Base-by-base conservation (phyloP, 2,797 vertebrate species). In the Phoebastria nigripes region DNA sequence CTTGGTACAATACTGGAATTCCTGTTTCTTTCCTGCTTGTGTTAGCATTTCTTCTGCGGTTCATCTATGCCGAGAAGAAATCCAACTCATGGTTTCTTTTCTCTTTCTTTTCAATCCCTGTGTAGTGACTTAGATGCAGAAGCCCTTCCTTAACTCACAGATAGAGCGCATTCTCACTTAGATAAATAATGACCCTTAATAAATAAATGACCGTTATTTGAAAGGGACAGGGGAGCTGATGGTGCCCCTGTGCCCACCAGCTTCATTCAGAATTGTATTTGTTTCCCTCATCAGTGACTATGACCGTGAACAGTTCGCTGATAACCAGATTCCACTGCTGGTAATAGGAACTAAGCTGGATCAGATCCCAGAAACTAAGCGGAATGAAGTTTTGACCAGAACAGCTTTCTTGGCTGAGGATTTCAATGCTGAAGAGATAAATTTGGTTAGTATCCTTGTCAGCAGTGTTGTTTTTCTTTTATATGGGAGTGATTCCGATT, bases 391-490 rank as follows among this genome's bases (percentile, higher is more conserved):
- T 86, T 98, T 99, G 96, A 99, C 97, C 42, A 98, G 99, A 90
- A 99, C 99, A 2, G 98, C 98, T 72, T 99, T 99, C 97, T 96
- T 99, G 82, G 99, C 99, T 73, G 99, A 99, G 96, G 99, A 99
- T 98, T 99, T 99, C 97, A 99, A 99, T 47, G 99, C 99, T 47
- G 99, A 99, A 97, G 99, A 99, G 97, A 99, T 99, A 88, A 99
- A 99, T 97, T 98, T 99, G 90, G 99, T 99, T 83, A 73, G 98
- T 98, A 83, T 73, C 59, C 70, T 78, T 92, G 63, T 73, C 82
- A 56, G 22, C 33, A 12, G 6, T 46, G 65, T 62, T 80, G 15
- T 28, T 89, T 91, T 67, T 72, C 69, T 91, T 82, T 65, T 25
- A 19, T 46, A 31, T 16, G 22, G 42, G 22, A 77, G 12, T 4